Evolutionary conservation across 1,140 invertebrate genomes (phyloP).

Genomic region (Conus ventricosus): DNA sequence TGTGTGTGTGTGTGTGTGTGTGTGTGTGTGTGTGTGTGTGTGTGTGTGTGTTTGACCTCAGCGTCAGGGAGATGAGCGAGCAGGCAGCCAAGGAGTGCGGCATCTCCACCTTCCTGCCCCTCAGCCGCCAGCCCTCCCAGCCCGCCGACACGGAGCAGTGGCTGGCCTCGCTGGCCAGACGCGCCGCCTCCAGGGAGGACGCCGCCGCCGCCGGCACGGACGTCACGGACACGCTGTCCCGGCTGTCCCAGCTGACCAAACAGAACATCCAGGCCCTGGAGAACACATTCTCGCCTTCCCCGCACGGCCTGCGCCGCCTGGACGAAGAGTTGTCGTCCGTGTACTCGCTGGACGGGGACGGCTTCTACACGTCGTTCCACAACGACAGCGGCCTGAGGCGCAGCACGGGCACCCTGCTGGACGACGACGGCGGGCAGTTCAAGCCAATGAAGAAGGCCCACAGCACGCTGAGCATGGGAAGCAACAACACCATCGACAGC

Average conservation of each 20-base stretch:
- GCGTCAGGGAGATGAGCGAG: conserved; percentile 44
- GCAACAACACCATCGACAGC: conserved; percentile 57
- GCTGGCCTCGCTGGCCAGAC: conserved; percentile 59
- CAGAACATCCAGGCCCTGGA: conserved; percentile 66
- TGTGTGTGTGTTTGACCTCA: too few species aligned
- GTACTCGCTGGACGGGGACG: conserved; percentile 96
- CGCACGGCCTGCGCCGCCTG: conserved; percentile 54
- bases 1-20: too few species aligned
- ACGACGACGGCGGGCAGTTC: conserved; percentile 35
- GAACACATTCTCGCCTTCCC: conserved; percentile 59
- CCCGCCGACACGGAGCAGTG: conserved; percentile 62
- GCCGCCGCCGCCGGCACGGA: conserved; percentile 40
- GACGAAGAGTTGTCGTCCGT: conserved; percentile 94
- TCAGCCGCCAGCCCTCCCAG: conserved; percentile 38
- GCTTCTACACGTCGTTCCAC: conserved; percentile 98
- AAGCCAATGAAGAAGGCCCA: conserved; percentile 54
- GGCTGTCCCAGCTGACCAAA: conserved; percentile 60
- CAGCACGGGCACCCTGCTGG: conserved; percentile 57
- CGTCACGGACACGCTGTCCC: conserved; percentile 42
- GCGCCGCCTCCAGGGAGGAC: conserved; percentile 58
- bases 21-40: too few species aligned
- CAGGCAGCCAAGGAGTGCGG: conserved; percentile 54
- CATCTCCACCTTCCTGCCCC: conserved; percentile 48
- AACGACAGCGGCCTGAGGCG: conserved; percentile 89
- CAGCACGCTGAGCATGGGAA: conserved; percentile 56